phyloP scores from a whole-genome alignment of 2,113 vertebrate genomes.

The Actenoides hombroni region DNA sequence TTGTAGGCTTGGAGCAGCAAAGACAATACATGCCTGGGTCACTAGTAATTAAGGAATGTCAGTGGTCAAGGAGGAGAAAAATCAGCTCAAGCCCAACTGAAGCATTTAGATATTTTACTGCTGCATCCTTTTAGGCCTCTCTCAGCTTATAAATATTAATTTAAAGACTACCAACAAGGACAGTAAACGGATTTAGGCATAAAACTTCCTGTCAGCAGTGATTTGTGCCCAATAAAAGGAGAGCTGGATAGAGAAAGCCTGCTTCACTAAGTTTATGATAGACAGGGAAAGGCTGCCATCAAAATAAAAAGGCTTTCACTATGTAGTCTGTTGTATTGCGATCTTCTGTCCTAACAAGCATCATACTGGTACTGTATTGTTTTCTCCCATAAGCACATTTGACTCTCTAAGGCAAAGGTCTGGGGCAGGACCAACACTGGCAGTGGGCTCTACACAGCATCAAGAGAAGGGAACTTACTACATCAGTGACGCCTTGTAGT shows the following conservation, averaged over 20 bases:
- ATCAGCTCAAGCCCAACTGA: constrained; percentile 64
- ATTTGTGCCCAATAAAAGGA: constrained; percentile 82
- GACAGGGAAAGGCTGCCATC: constrained; percentile 75
- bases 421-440: neutral
- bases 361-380: neutral
- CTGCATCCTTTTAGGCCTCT: constrained; percentile 73
- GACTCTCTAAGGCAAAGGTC: constrained; percentile 14
- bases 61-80: constrained; percentile 73
- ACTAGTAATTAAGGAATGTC: constrained; percentile 78
- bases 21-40: constrained; percentile 58
- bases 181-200: constrained; percentile 82
- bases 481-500: neutral
- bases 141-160: constrained; percentile 87
- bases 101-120: constrained; percentile 79
- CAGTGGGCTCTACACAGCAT: constrained; percentile 19
- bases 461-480: neutral
- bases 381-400: constrained; percentile 40
- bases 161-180: constrained; percentile 85
- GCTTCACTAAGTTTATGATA: constrained; percentile 79
- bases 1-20: constrained; percentile 39
- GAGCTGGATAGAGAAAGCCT: constrained; percentile 74
- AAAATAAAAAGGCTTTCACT: constrained; percentile 72
- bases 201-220: constrained; percentile 80
- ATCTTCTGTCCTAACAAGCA: constrained; percentile 43
- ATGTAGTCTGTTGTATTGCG: neutral